Evolutionary conservation across 2,888 invertebrate species (phyloP), one percentile per base, ranked within the genome.

Genomic region (Caenorhabditis uteleia): DNA sequence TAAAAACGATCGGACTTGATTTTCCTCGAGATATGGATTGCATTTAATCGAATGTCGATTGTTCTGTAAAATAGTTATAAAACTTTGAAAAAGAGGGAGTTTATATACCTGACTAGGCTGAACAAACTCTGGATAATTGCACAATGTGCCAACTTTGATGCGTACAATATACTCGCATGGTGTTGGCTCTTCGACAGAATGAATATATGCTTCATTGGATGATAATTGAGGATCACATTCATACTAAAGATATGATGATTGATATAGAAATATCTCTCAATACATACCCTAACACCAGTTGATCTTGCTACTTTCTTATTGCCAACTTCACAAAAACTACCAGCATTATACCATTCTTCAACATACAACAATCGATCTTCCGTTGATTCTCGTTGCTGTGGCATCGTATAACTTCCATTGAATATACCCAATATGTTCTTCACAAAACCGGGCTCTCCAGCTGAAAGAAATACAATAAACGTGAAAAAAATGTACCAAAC

Each of bases 391-490:
- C 36, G 42, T 25, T 49, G 59, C 5, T 57, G 38, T 8, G 65
- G 61, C 58, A 66, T 59, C 5, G 36, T 31, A 27, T 47, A 39
- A 14, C 23, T 61, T 3, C 69, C 69, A 23, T 66, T 56, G 50
- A 56, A 58, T 1, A 62, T 34, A 7, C 69, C 69, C 14, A 69
- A 54, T 25, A 62, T 62, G 23, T 66, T 61, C 16, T 53, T 48
- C 18, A 45, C 59, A 29, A 46, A 66, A 4, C 55, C 66, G 2
- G 43, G 47, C 1, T 58, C 26, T 1, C 40, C 39, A 42, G 34
- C 58, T 53, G 18, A 25, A 65, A 54, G 3, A 40, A 20, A 21
- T 12, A 29, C n/a, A 27, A 21, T 20, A 42, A 16, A 21, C 14
- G n/a, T 27, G 21, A 8, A 21, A 20, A 25, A 12, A 1, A 10